Percentiles rank a stretch among this genome's conserved stretches.
Conservation (phyloP, 2,797 vertebrate genomes). For the Rousettus madagascariensis region DNA sequence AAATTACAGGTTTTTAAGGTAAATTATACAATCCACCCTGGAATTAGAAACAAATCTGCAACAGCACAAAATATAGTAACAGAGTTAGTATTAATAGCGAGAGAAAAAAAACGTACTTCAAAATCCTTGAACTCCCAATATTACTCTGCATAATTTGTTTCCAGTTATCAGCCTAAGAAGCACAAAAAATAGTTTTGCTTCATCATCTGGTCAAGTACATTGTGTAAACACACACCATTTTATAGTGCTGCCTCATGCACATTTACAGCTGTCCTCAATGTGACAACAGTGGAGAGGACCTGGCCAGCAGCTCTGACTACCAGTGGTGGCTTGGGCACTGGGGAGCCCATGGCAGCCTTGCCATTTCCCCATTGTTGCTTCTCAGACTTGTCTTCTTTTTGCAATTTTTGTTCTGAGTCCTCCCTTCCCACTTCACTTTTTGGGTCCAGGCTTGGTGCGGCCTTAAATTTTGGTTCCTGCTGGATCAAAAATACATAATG, state of each 20-base stretch:
- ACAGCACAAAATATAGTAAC: neutral
- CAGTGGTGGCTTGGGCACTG: too few relatives aligned
- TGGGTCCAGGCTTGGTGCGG: neutral
- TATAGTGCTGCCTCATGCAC: neutral
- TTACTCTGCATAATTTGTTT: conserved; percentile 39
- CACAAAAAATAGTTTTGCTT: conserved; percentile 44
- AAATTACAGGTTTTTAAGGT: neutral
- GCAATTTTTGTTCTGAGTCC: neutral
- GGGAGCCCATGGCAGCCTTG: neutral
- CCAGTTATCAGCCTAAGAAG: conserved; percentile 22
- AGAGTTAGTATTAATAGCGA: neutral
- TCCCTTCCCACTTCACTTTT: neutral
- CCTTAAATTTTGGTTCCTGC: neutral
- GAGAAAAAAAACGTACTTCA: neutral
- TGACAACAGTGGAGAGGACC: neutral
- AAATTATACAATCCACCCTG: neutral
- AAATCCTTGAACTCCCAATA: neutral
- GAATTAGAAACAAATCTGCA: neutral
- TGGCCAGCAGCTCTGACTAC: neutral
- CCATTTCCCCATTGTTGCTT: too few relatives aligned
- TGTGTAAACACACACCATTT: neutral
- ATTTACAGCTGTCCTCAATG: neutral
- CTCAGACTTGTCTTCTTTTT: neutral
- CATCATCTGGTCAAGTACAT: neutral
- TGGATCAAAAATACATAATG: neutral